Evolutionary conservation across 1,140 invertebrate species (phyloP), one percentile per base, ranked within the genome.

Genomic region (Leptestheria dahalacensis): DNA sequence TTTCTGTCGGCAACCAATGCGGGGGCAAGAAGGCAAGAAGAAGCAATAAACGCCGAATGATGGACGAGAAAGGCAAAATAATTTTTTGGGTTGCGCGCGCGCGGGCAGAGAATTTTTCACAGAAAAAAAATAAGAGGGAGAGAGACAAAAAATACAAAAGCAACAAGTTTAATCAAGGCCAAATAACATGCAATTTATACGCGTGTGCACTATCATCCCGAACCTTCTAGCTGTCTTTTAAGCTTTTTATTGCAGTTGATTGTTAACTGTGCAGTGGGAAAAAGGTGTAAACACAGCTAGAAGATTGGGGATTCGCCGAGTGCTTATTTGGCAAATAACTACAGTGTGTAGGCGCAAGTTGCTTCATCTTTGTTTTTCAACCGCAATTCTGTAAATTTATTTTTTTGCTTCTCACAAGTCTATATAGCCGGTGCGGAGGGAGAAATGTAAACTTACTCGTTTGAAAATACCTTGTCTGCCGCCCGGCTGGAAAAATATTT

Each of bases 1-100:
- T 82, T 90, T 88, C 83, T 90, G 80, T 66, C 28, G 21, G 48
- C 62, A 33, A 52, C 48, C 6, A 41, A 41, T 41, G 33, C 6
- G 15, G 33, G 15, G 33, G 33, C 33, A 41, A 41, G 33, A n/a
- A n/a, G n/a, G n/a, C n/a, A n/a, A n/a, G n/a, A n/a, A n/a, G n/a
- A 41, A 41, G 33, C 33, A 41, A 52, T 33, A 24, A 56, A 54
- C 57, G 55, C 41, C 62, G 64, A 61, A 57, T 55, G 64, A 59
- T 66, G 65, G 68, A 70, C 68, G 70, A 71, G 75, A 68, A 65
- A 67, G 60, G 61, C 64, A 68, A 65, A 68, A 64, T 68, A 67
- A 64, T 61, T 65, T 63, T 54, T 62, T 66, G 66, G 56, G 57
- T 60, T 33, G 25, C 48, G 59, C 56, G 60, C 60, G 62, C 53